Conservation (phyloP, 2,797 vertebrate genomes). For the Huso huso region DNA sequence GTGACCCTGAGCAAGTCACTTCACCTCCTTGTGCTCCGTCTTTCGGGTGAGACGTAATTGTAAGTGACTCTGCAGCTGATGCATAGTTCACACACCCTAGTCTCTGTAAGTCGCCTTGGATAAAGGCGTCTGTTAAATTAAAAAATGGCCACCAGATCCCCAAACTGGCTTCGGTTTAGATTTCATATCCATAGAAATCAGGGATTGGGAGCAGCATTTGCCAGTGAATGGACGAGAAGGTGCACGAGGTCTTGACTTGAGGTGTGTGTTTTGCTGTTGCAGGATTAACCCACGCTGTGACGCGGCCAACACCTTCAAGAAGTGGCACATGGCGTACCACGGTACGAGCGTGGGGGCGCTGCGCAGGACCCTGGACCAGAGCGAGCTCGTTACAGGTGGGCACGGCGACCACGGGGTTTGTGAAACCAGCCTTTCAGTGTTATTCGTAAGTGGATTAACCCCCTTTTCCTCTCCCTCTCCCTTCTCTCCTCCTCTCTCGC, state of each 20-base stretch:
- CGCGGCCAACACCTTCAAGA: slow-evolving; percentile 71
- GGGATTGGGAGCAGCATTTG: background rate
- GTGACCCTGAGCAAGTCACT: too few relatives aligned
- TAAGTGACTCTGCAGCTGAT: too few relatives aligned
- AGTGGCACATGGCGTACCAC: slow-evolving; percentile 88
- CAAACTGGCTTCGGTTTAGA: too few relatives aligned
- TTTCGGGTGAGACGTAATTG: too few relatives aligned
- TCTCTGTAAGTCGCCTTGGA: too few relatives aligned
- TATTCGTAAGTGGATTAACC: background rate
- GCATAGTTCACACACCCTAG: too few relatives aligned
- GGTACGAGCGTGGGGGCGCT: slow-evolving; percentile 73
- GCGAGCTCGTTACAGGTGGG: slow-evolving; percentile 72
- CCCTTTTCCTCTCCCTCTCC: background rate
- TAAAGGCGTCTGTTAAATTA: too few relatives aligned
- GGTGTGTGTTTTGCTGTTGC: slow-evolving; percentile 6
- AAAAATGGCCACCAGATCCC: background rate
- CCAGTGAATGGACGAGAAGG: background rate
- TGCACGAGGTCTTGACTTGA: background rate
- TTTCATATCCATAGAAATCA: too few relatives aligned
- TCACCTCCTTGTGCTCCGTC: too few relatives aligned
- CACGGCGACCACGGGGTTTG: background rate
- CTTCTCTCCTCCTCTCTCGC: background rate
- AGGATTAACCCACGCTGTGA: slow-evolving; percentile 79
- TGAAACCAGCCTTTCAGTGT: background rate
- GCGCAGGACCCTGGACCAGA: slow-evolving; percentile 75